Base-by-base conservation (phyloP, 2,888 invertebrate genomes). In the Aporophyla lueneburgensis region DNA sequence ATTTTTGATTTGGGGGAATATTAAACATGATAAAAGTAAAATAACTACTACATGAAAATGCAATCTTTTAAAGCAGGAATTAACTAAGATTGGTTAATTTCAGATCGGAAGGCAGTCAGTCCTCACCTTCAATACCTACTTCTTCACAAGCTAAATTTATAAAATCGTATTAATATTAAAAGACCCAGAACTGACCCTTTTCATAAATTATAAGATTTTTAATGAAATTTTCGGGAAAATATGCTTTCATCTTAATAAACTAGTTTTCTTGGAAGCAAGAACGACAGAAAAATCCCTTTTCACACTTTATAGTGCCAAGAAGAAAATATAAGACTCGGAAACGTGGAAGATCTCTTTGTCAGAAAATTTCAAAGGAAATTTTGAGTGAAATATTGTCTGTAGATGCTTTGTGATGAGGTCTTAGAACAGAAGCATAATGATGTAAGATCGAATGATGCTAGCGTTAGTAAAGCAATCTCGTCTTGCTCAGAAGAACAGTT, bases 281-380 rank as follows among this genome's bases (percentile, higher is more conserved):
- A 12, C 27, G 24, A 71, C 54, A 9, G 49, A 14, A 56, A 53
- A 71, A 71, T 79, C 27, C 54, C 46, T 43, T 43, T 81, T 68
- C 40, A 43, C 51, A 77, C 53, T 68, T 78, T 67, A 58, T 5
- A 67, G 27, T 51, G 24, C 70, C 49, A n/a, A 78, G 49, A 43
- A 33, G 62, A 59, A 71, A 77, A 81, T 79, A 54, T 81, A 59
- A 75, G 68, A 16, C 24, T 61, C 21, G 33, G 49, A 58, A 61
- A 51, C 14, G 54, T 46, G 56, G 21, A 12, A 40, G 16, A 61
- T 59, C 9, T 68, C 78, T 83, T 83, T 69, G 69, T 69, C 51
- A 43, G 72, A 49, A 70, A 72, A 33, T 70, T 53, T 78, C 62
- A 74, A 74, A 74, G 67, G 78, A 70, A 62, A 81, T 49, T 81